Conservation (phyloP, 2,113 vertebrate species). For the Paratilapia polleni region DNA sequence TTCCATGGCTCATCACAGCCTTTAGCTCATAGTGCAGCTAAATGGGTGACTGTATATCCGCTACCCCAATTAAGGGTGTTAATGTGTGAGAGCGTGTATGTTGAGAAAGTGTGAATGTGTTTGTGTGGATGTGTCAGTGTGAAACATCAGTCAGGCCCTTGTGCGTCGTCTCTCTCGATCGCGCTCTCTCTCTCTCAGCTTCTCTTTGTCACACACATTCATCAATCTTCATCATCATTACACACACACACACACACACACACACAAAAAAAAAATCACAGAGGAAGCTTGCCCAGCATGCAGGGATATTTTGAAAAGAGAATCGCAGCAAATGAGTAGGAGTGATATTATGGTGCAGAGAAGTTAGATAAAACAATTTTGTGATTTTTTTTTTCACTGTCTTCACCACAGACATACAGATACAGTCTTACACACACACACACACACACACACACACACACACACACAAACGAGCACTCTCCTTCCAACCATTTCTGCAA, state of each 20-base stretch:
- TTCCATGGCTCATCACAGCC: conserved; percentile 61
- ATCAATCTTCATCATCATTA: conserved; percentile 33
- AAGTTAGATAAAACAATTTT: conserved; percentile 5
- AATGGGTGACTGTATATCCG: conserved; percentile 71
- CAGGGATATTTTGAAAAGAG: neutral
- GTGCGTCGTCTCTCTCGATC: neutral
- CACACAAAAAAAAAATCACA: neutral
- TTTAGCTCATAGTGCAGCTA: conserved; percentile 68
- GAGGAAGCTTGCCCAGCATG: conserved; percentile 6
- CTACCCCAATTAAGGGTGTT: conserved; percentile 73
- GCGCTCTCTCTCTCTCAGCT: neutral
- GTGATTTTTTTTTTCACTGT: neutral
- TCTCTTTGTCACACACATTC: conserved; percentile 20
- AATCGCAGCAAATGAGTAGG: neutral
- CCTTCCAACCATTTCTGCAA: conserved; percentile 33
- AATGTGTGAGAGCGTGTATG: conserved; percentile 62
- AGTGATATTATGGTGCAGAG: neutral
- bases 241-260: no score
- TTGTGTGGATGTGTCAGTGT: conserved; percentile 15
- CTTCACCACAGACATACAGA: neutral
- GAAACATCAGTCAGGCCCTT: conserved; percentile 30
- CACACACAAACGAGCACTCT: neutral
- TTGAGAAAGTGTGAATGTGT: conserved; percentile 48
- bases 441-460: neutral
- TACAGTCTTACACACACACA: neutral